A percentile compares a stretch with the other conserved stretches of the same genome.
Conservation (phyloP, 2,888 invertebrate species). For the Candidula unifasciata region DNA sequence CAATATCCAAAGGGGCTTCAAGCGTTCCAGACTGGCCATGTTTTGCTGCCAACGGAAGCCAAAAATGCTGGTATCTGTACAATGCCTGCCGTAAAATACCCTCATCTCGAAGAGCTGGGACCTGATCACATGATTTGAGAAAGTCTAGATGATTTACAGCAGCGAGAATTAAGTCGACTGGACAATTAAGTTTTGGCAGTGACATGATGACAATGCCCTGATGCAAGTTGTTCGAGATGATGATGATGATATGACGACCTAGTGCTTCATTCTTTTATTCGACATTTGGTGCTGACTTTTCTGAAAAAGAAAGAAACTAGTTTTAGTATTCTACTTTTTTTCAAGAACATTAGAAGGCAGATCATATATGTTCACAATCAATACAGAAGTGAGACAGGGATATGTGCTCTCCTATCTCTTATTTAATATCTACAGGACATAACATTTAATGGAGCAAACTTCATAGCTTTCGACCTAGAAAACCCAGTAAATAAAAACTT, state of each 20-base stretch:
- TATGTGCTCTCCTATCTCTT: too few species aligned
- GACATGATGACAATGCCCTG: conserved; percentile 2
- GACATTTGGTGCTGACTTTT: not conserved
- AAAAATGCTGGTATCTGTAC: conserved; percentile 77
- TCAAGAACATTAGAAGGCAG: too few species aligned
- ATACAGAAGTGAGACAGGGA: too few species aligned
- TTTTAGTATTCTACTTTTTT: too few species aligned
- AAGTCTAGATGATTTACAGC: conserved; percentile 67
- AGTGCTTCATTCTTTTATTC: not conserved
- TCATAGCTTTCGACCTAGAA: too few species aligned
- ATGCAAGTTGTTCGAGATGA: too few species aligned
- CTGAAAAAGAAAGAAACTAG: not conserved
- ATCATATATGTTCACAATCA: too few species aligned
- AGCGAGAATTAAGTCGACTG: conserved; percentile 63
- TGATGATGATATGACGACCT: not conserved
- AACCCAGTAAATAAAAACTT: too few species aligned
- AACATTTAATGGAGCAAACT: too few species aligned
- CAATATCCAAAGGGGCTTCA: conserved; percentile 78
- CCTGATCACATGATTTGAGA: conserved; percentile 63
- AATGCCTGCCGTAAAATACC: conserved; percentile 77
- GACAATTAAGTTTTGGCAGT: conserved; percentile 52
- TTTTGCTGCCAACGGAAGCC: conserved; percentile 78
- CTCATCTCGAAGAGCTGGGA: conserved; percentile 68
- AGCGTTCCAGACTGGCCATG: conserved; percentile 54
- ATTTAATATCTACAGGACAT: too few species aligned